Evolutionary conservation across 2,113 vertebrate genomes (phyloP).

Genomic region (Oncorhynchus gorbuscha): DNA sequence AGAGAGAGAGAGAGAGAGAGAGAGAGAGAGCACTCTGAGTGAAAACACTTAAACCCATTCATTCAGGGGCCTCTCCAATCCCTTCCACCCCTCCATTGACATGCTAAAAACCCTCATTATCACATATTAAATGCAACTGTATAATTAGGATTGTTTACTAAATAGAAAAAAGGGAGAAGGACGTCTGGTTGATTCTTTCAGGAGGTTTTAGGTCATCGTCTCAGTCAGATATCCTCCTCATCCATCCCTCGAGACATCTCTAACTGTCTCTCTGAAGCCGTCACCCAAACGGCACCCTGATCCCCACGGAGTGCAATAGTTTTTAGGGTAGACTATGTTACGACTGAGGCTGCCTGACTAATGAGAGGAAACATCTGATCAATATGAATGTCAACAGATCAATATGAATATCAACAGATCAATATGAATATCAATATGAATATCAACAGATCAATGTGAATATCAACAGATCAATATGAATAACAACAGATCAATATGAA

Average conservation of each 20-base stretch:
- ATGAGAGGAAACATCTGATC: conserved; percentile 76
- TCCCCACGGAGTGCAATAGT: too few relatives aligned
- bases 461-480: conserved; percentile 6
- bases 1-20: too few relatives aligned
- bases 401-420: too few relatives aligned
- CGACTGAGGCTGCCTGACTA: conserved; percentile 20
- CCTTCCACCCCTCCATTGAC: conserved; percentile 59
- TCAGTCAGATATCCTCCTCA: conserved; percentile 11
- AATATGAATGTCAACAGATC: too few relatives aligned
- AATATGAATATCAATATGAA: conserved; percentile 60
- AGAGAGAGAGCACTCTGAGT: neutral
- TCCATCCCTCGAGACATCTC: neutral
- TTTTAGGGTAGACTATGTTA: conserved; percentile 40
- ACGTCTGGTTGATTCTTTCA: conserved; percentile 24
- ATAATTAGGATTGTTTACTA: conserved; percentile 56
- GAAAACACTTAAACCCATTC: conserved; percentile 2
- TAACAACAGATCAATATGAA: too few relatives aligned
- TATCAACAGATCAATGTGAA: too few relatives aligned
- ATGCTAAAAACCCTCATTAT: conserved; percentile 73
- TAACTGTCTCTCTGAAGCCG: too few relatives aligned
- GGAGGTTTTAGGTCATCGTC: conserved; percentile 27
- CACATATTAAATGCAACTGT: conserved; percentile 29
- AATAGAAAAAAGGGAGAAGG: conserved; percentile 54
- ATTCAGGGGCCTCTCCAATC: conserved; percentile 32
- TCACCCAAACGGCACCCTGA: too few relatives aligned